Conservation (phyloP, 2,888 invertebrate species). For the Cremastinae sp. region DNA sequence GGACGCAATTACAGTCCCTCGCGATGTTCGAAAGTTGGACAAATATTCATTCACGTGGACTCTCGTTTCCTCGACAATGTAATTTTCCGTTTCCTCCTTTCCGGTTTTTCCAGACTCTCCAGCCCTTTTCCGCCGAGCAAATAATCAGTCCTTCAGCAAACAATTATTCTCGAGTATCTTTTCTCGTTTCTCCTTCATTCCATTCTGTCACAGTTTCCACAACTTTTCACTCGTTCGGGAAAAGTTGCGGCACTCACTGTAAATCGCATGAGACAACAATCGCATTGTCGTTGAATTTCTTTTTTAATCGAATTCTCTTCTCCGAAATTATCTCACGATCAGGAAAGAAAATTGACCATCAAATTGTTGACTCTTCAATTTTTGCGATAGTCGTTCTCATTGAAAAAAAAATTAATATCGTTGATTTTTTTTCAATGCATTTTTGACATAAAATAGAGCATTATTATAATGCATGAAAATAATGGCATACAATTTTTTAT, state of each 20-base stretch:
- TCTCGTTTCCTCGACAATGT: conserved; percentile 9
- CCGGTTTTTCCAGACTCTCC: conserved; percentile 4
- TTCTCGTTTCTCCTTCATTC: conserved; percentile 1
- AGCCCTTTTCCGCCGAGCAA: conserved; percentile 6
- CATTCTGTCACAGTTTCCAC: conserved; percentile 1
- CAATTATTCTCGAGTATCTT: conserved; percentile 11
- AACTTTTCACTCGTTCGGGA: conserved; percentile 42
- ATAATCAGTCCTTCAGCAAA: conserved; percentile 45
- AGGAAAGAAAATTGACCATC: too few species aligned
- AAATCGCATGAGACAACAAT: conserved; percentile 46
- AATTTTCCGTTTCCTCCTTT: conserved; percentile 31
- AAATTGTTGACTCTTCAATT: too few species aligned
- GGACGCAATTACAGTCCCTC: neutral
- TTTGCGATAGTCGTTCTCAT: neutral
- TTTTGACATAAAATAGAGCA: too few species aligned
- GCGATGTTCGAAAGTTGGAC: neutral
- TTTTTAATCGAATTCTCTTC: conserved; percentile 16
- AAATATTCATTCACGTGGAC: neutral
- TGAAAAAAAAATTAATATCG: too few species aligned
- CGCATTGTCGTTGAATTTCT: conserved; percentile 9
- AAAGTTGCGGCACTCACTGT: conserved; percentile 42
- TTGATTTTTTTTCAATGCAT: too few species aligned
- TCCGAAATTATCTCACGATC: too few species aligned
- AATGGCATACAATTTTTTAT: too few species aligned
- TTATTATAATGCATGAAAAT: too few species aligned